A percentile compares a stretch with the other conserved stretches of the same genome.
Conservation (phyloP, 2,113 vertebrate species). For the Tetrax tetrax region DNA sequence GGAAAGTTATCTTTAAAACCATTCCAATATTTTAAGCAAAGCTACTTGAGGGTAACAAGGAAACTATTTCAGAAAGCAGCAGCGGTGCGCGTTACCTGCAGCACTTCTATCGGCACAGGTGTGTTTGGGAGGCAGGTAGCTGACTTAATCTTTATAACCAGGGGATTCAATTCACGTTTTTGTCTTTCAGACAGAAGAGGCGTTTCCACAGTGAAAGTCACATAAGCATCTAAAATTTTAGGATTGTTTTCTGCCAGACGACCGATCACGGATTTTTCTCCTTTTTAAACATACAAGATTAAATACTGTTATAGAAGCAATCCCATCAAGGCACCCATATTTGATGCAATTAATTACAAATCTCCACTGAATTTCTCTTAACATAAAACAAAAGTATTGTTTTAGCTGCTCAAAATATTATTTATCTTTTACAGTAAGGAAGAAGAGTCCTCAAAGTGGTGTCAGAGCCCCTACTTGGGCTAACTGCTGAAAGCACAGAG, state of each 20-base stretch:
- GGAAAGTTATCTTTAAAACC: background rate
- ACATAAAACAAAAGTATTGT: background rate
- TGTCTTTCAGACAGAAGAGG: constrained; percentile 83
- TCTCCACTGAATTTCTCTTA: background rate
- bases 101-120: constrained; percentile 69
- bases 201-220: constrained; percentile 75
- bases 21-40: background rate
- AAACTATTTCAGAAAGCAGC: background rate
- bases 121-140: constrained; percentile 76
- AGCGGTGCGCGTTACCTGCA: constrained; percentile 72
- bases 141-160: constrained; percentile 80
- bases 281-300: constrained; percentile 46
- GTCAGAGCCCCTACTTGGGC: background rate
- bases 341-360: background rate
- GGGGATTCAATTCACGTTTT: constrained; percentile 81
- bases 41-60: background rate
- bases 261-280: constrained; percentile 67
- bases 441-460: background rate
- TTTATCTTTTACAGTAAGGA: background rate
- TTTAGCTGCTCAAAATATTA: background rate
- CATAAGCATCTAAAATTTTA: constrained; percentile 72
- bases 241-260: constrained; percentile 35
- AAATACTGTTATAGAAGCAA: background rate
- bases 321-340: background rate
- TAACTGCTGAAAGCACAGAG: background rate